Evolutionary conservation across 2,113 vertebrate species (phyloP).

Genomic region (Leucopsar rothschildi): DNA sequence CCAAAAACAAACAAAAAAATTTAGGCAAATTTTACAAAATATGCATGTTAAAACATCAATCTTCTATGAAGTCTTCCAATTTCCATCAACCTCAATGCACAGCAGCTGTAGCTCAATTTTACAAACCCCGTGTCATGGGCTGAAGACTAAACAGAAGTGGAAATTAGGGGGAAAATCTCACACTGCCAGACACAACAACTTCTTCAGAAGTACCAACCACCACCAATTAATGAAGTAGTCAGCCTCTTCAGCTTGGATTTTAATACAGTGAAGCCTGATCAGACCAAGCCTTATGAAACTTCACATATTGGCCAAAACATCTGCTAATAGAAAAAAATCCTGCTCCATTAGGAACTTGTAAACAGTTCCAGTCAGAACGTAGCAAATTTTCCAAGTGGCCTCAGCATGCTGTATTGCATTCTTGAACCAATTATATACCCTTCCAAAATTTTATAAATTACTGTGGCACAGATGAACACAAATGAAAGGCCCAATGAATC

Average conservation of each 20-base stretch:
- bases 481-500: background rate
- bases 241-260: background rate
- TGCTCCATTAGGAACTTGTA: background rate
- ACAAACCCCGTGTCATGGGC: rapidly evolving
- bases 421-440: background rate
- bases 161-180: background rate
- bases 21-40: background rate
- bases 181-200: background rate
- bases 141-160: background rate
- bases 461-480: background rate
- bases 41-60: background rate
- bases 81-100: background rate
- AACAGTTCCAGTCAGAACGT: background rate
- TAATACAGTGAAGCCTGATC: background rate
- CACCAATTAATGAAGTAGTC: background rate
- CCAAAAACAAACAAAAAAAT: background rate
- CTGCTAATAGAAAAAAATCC: background rate
- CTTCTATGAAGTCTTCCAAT: background rate
- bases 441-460: background rate
- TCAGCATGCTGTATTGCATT: background rate
- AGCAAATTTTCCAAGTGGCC: background rate
- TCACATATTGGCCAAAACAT: background rate
- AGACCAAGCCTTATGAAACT: background rate
- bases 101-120: background rate
- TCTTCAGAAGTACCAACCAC: background rate